Conservation (phyloP, 53 echinoderm and acorn worm species). For the Paelopatides confundens region DNA sequence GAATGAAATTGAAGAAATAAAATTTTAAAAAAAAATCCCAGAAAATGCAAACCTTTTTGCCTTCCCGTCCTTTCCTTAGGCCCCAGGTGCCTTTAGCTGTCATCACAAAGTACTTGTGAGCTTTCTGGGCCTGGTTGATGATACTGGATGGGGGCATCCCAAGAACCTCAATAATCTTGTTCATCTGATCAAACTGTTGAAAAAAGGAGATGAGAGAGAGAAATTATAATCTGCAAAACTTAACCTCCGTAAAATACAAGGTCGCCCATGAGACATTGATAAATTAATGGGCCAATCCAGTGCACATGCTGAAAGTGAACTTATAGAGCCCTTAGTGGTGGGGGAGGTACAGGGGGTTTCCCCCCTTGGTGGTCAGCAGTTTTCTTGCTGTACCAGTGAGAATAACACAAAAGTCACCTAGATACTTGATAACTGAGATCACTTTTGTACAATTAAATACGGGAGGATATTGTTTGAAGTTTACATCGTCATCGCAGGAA, state of each 20-base stretch:
- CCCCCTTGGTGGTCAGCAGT: too few relatives aligned
- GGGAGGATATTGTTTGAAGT: too few relatives aligned
- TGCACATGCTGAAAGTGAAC: too few relatives aligned
- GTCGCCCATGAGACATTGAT: not conserved
- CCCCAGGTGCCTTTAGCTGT: constrained; percentile 81
- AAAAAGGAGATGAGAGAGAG: not conserved
- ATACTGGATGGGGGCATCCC: constrained; percentile 92
- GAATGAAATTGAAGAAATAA: too few relatives aligned
- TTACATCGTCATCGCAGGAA: too few relatives aligned
- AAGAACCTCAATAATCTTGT: constrained; percentile 95
- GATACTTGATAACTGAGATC: too few relatives aligned
- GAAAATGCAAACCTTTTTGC: constrained; percentile 77
- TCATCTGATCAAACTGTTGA: constrained; percentile 97
- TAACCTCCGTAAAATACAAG: not conserved
- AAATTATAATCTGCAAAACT: not conserved
- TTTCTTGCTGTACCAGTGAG: too few relatives aligned
- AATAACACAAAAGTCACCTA: too few relatives aligned
- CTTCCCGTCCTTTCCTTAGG: constrained; percentile 90
- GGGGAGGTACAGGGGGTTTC: too few relatives aligned
- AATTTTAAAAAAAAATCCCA: too few relatives aligned
- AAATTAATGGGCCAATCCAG: not conserved
- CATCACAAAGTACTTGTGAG: constrained; percentile 98
- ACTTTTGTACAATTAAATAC: too few relatives aligned
- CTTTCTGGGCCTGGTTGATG: constrained; percentile 94
- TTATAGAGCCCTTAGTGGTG: too few relatives aligned